Base-by-base conservation (phyloP, 1,140 invertebrate species). In the Drosophila pseudoananassae region DNA sequence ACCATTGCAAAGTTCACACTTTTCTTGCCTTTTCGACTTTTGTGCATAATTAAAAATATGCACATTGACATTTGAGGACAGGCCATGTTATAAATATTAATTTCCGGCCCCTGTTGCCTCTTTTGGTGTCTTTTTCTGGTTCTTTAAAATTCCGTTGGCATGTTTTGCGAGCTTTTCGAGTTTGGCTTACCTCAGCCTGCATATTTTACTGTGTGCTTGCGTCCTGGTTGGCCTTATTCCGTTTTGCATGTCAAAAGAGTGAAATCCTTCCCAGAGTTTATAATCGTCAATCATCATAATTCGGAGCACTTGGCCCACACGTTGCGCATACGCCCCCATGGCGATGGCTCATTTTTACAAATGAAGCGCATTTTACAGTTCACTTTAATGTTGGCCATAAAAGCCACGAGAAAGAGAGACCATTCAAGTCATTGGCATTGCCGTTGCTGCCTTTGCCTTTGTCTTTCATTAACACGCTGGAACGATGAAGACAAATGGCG, bases 211-310 rank as follows among this genome's bases (percentile, higher is more conserved):
- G 25, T 27, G 25, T 27, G 5, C 25, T 5, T 27, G 25, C 6
- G 25, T 27, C 25, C 25, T 27, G 25, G 5, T 27, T 27, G 25
- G 25, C 25, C 6, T 27, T 7, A 64, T 71, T 72, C 66, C 71
- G 63, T 78, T 82, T 79, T 72, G 71, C 78, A 76, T 82, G 71
- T 68, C 81, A 78, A 69, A 58, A 54, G 66, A 55, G 25, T 43
- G 56, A 36, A 17, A 20, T 33, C 15, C 74, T 45, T 23, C 36
- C 45, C 15, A 27, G 14, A 54, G 52, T 61, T 17, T 69, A 68
- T 72, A 82, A 75, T 82, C 84, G 88, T 89, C 84, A 88, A 88
- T 88, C 84, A 88, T 79, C 84, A 89, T 84, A 88, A 89, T 84
- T 89, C 72, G 63, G 82, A 31, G 73, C 64, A 79, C 76, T 88